Evolutionary conservation across 2,797 vertebrate species (phyloP), one percentile per base, ranked within the genome.

Genomic region (Hippocampus kuda): DNA sequence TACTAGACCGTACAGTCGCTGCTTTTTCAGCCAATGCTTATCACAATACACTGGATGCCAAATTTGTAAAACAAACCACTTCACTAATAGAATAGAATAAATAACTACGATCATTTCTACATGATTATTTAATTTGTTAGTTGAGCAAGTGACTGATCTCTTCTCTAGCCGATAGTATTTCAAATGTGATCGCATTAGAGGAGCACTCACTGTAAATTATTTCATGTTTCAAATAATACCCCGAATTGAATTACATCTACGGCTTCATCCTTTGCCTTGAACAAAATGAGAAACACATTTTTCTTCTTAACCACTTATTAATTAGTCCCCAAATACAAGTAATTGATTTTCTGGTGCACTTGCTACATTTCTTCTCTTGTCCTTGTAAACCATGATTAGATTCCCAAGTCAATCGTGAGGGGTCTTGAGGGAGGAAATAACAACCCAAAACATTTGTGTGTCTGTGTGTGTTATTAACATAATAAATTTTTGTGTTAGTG

Each of bases 271-370:
- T 63, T 74, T 75, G 46, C 27, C 56, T 46, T 65, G 63, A 53
- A 20, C n/a, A 38, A 6, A 26, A 24, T 10, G 22, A 56, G 54
- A 60, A 70, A 72, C 54, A 72, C 71, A 70, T 57, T 42, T 59
- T 20, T 74, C 70, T 49, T 69, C 65, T 61, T 67, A 60, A 67
- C 34, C 49, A 68, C 66, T 51, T 70, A 77, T 72, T 82, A 72
- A 78, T 78, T 72, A 70, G 73, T 69, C 65, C 49, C 3, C 74
- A 69, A 73, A 76, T 72, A 68, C 74, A 69, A 72, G 77, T 66
- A 64, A 66, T 67, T 57, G 65, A 72, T 75, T 72, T 70, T 53
- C 6, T 64, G 5, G 68, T 65, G 66, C 70, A 51, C 67, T 68
- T 70, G 67, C 49, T 11, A 30, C 68, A 22, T 74, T 66, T 57